These are phyloP conservation scores for Ivindomyrus marchei DNA, from an alignment of 2,113 vertebrate genomes.

Conservation along the genomic window DNA sequence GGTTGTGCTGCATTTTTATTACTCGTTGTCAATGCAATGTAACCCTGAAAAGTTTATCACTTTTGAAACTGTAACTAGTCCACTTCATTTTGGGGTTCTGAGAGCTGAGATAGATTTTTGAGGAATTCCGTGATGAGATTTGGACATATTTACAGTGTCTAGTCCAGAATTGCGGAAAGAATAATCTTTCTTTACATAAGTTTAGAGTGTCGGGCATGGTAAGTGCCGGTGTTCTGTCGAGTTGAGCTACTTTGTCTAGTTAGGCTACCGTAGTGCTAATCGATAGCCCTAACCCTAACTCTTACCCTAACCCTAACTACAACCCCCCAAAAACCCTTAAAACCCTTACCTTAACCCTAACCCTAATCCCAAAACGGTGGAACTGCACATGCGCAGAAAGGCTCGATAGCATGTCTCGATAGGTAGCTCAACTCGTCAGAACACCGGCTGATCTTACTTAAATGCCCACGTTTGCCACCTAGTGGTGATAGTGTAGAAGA, in stretches of 20 bases:
- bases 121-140: not conserved
- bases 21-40: not conserved
- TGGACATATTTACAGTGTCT: not conserved
- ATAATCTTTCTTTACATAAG: not conserved
- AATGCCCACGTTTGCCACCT: constrained; percentile 1
- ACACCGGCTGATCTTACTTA: not conserved
- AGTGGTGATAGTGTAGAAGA: not conserved
- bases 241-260: no score
- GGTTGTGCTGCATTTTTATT: not conserved
- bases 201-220: not conserved
- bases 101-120: not conserved
- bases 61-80: not conserved
- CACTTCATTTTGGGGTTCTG: not conserved
- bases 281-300: no score
- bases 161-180: not conserved
- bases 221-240: no score
- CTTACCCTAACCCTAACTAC: no score
- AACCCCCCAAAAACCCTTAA: no score
- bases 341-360: no score
- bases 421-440: no score
- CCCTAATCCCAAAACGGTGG: no score
- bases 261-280: no score
- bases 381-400: no score
- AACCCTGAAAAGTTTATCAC: not conserved
- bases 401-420: no score